Evolutionary conservation across 2,888 invertebrate genomes (phyloP).

Genomic region (Eupeodes latifasciatus): DNA sequence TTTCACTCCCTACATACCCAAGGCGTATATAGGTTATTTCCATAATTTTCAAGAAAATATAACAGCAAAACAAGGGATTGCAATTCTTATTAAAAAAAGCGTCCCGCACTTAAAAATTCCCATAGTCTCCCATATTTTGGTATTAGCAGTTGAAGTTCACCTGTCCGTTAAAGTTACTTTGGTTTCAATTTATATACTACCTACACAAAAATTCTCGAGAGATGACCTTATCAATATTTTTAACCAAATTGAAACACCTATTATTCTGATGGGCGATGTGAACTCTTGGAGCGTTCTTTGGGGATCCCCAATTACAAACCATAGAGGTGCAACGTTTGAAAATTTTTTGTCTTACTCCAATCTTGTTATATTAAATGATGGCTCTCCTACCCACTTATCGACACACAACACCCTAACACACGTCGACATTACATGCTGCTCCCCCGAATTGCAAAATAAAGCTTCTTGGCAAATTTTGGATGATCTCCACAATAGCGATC

Average conservation of each 20-base stretch:
- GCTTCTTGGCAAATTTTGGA: not conserved
- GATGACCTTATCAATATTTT: slow-evolving; percentile 7
- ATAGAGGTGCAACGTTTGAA: slow-evolving; percentile 37
- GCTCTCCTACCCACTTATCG: not conserved
- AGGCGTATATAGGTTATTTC: slow-evolving; percentile 35
- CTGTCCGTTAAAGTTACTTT: slow-evolving; percentile 35
- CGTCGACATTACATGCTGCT: not conserved
- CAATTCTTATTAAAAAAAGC: too few species aligned
- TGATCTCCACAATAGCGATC: not conserved
- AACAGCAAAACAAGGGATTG: slow-evolving; percentile 5
- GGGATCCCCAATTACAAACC: slow-evolving; percentile 30
- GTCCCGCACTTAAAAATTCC: slow-evolving; percentile 22
- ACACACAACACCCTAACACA: not conserved
- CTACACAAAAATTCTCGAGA: slow-evolving; percentile 27
- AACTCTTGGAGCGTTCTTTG: slow-evolving; percentile 47
- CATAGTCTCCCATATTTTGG: not conserved
- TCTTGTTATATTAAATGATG: slow-evolving; percentile 23
- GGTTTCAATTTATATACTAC: slow-evolving; percentile 37
- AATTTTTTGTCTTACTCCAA: slow-evolving; percentile 19
- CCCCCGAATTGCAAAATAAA: not conserved
- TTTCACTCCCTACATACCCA: not conserved
- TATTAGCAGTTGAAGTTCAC: slow-evolving; percentile 37
- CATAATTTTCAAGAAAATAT: not conserved
- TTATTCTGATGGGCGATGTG: slow-evolving; percentile 37
- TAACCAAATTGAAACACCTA: slow-evolving; percentile 1